A percentile compares a stretch with the other conserved stretches of the same genome.
Conservation (phyloP, 23 tunicate species). For the Botrylloides violaceus region DNA sequence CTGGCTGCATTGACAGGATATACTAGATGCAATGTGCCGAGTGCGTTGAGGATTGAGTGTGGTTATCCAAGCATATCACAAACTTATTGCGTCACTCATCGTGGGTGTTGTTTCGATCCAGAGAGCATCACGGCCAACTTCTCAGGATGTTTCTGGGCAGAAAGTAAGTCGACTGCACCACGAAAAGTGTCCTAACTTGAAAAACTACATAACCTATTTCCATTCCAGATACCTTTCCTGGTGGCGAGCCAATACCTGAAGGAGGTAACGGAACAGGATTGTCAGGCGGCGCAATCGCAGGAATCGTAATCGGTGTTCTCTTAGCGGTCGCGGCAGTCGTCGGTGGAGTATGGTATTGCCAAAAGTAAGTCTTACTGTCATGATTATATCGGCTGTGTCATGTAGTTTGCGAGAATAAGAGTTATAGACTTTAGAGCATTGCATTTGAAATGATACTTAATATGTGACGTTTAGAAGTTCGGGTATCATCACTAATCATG, state of each 20-base stretch:
- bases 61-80: constrained; percentile 17
- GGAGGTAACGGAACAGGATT: constrained; percentile 16
- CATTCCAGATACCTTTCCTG: constrained; percentile 5
- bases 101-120: constrained; percentile 26
- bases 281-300: constrained; percentile 79
- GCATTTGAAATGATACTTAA: too few species aligned
- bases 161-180: constrained; percentile 17
- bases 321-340: constrained; percentile 32
- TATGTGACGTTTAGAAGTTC: too few species aligned
- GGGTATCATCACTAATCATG: not conserved
- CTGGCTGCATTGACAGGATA: constrained; percentile 21
- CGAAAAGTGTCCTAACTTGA: too few species aligned
- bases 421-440: too few species aligned
- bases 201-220: not conserved
- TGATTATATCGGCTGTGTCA: too few species aligned
- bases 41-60: constrained; percentile 8
- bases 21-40: constrained; percentile 53
- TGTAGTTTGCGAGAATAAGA: too few species aligned
- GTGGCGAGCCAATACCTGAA: not conserved
- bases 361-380: not conserved
- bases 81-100: constrained; percentile 5
- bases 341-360: constrained; percentile 12
- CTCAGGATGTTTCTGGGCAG: constrained; percentile 25
- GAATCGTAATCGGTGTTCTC: constrained; percentile 60
- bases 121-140: constrained; percentile 4